Conservation (phyloP, 2,797 vertebrate species). For the Carcharodon carcharias region DNA sequence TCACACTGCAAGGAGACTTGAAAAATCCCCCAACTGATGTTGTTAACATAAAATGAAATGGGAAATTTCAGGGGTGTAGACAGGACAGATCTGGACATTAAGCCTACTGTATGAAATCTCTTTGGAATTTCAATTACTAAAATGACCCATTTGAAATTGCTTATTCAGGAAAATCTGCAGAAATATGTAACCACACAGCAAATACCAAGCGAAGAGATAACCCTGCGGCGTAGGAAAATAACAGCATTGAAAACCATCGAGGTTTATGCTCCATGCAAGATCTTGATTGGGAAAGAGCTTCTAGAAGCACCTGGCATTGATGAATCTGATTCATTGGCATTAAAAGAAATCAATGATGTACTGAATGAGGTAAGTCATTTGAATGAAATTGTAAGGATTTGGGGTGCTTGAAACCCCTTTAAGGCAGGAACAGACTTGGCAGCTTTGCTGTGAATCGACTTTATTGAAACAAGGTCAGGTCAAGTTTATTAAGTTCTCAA, state of each 20-base stretch:
- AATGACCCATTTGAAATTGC: background rate
- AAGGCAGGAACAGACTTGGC: too few species aligned
- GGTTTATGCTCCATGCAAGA: conserved; percentile 39
- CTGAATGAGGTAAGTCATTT: background rate
- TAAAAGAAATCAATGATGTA: conserved; percentile 31
- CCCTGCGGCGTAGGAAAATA: conserved; percentile 14
- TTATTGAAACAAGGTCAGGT: too few species aligned
- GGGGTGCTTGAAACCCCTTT: too few species aligned
- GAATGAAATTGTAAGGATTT: too few species aligned
- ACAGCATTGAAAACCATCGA: conserved; percentile 38
- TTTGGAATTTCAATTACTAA: background rate
- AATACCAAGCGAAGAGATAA: background rate
- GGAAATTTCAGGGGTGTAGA: background rate
- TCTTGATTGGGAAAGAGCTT: conserved; percentile 39
- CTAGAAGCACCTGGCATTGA: conserved; percentile 39
- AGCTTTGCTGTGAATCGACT: too few species aligned
- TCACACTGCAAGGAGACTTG: background rate
- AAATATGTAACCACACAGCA: background rate
- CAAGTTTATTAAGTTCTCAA: too few species aligned
- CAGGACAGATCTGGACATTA: background rate
- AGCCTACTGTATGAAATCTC: background rate
- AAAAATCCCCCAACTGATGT: background rate
- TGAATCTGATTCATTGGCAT: conserved; percentile 38
- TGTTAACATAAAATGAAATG: background rate
- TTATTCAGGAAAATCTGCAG: background rate